Base-by-base conservation (phyloP, 2,888 invertebrate species). In the Chloroclysta siterata region DNA sequence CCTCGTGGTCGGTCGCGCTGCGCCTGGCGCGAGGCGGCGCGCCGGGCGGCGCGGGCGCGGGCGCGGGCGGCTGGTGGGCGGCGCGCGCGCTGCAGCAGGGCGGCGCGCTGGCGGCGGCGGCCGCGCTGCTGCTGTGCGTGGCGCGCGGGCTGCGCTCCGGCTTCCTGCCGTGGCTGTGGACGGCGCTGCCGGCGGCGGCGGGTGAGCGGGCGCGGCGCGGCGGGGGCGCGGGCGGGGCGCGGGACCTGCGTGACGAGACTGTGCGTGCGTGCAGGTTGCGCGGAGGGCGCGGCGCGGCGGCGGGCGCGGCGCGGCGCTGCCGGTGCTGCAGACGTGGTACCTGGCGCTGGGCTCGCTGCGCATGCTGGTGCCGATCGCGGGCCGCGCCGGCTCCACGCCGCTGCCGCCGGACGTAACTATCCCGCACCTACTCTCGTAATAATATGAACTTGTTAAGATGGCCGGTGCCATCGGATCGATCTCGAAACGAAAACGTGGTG, bases 341-440 rank as follows among this genome's bases (percentile, higher is more conserved):
- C 91, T 96, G 78, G 89, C 95, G 72, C 93, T 96, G 78, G 95
- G 95, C 74, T 94, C 95, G 71, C 91, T 96, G 65, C 94, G 94
- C 80, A 94, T 97, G 82, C 95, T 97, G 79, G 95, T 97, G 74
- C 98, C 98, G 7, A 94, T 98, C 72, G 95, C 96, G 95, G 98
- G 97, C 2, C 94, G 97, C 75, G 93, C 95, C 41, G 97, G 97
- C 54, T 93, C 95, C 36, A 94, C 94, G 54, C 91, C 95, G 64
- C 94, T 84, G 61, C 95, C 95, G 78, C 95, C 96, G 1, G 97
- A 97, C 90, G 89, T 96, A 60, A 78, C 80, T 79, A 33, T 33
- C n/a, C n/a, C n/a, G n/a, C n/a, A 33, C 33, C 33, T 5, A 33
- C 6, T 6, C 29, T n/a, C n/a, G n/a, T n/a, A n/a, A n/a, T n/a